A percentile compares a stretch with the other conserved stretches of the same genome.
These are phyloP conservation scores for Eremobia ochroleuca DNA, from an alignment of 2,888 invertebrate species.

Conservation along the genomic window DNA sequence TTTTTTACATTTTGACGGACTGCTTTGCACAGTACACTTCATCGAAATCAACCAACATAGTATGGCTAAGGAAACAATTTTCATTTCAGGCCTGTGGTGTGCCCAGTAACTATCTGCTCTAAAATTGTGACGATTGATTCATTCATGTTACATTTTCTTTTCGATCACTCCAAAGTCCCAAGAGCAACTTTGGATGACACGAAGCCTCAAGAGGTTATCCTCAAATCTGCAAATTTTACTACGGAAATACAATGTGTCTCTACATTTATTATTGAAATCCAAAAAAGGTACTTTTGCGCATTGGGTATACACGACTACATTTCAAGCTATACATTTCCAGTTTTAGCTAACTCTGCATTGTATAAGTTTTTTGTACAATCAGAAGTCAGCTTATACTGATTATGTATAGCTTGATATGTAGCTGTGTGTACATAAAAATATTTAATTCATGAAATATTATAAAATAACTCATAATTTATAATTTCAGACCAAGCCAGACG, in stretches of 20 bases:
- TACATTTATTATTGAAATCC: constrained; percentile 42
- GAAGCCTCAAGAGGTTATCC: constrained; percentile 54
- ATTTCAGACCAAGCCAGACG: constrained; percentile 47
- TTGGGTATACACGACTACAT: not conserved
- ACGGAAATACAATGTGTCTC: constrained; percentile 66
- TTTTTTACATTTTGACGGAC: not conserved
- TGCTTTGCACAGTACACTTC: not conserved
- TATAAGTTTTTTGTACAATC: not conserved
- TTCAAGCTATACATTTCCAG: not conserved
- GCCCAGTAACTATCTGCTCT: constrained; percentile 88
- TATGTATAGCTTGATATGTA: not conserved
- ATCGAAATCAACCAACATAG: not conserved
- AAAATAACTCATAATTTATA: not conserved
- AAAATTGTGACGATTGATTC: constrained; percentile 90
- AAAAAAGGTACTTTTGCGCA: constrained; percentile 37
- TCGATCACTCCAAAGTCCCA: constrained; percentile 90
- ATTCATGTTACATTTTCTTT: constrained; percentile 89
- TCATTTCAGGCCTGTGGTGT: constrained; percentile 74
- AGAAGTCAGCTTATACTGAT: not conserved
- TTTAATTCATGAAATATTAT: not conserved
- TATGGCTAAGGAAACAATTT: not conserved
- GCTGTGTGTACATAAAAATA: not conserved
- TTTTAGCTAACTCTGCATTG: too few relatives aligned
- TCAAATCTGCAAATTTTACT: constrained; percentile 58
- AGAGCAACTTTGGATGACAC: constrained; percentile 56